These are phyloP conservation scores for Zenarchopterus dispar DNA, from an alignment of 2,797 vertebrate species.

Conservation along the genomic window DNA sequence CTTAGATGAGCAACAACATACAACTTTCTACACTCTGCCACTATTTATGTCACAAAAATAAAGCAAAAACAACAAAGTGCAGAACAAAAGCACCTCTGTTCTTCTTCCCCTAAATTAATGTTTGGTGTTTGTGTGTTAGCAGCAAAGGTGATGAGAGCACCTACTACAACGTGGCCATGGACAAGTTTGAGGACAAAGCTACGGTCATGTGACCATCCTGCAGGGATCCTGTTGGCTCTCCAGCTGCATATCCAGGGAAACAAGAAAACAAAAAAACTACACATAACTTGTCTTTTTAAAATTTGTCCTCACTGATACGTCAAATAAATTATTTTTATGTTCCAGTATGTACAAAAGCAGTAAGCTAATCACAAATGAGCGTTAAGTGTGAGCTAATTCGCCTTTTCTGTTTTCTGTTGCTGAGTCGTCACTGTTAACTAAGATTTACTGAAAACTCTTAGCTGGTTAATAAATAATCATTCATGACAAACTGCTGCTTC, in stretches of 20 bases:
- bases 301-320: background rate
- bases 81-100: no score
- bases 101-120: no score
- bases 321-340: background rate
- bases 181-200: constrained; percentile 47
- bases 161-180: constrained; percentile 44
- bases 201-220: constrained; percentile 72
- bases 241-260: background rate
- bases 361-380: background rate
- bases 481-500: constrained; percentile 22
- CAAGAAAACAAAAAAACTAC: background rate
- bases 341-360: no score
- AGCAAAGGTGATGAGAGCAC: constrained; percentile 22
- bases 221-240: constrained; percentile 27
- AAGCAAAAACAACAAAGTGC: no score
- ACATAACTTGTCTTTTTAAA: background rate
- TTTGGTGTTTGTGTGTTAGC: constrained; percentile 46
- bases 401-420: background rate
- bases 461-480: constrained; percentile 34
- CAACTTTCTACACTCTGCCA: no score
- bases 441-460: background rate
- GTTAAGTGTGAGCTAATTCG: background rate
- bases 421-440: background rate
- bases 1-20: no score
- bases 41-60: no score